Percentiles rank a stretch among this genome's conserved stretches.
phyloP scores from a whole-genome alignment of 2,888 invertebrate genomes.

The Caenorhabditis angaria region DNA sequence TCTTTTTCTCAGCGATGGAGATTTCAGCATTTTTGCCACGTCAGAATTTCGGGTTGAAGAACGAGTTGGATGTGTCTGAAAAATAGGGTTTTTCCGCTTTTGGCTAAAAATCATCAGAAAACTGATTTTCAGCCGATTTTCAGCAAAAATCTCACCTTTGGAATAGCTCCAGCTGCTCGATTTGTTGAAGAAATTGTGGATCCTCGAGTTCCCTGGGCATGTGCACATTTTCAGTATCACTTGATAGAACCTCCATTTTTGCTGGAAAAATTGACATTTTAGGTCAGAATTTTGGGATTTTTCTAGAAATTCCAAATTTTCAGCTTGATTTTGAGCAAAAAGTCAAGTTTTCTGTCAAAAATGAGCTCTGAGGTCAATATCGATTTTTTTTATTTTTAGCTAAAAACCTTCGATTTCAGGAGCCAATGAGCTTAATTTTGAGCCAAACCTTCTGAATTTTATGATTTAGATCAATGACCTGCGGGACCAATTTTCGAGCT shows the following conservation, averaged over 20 bases:
- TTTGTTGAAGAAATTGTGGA: conserved; percentile 6
- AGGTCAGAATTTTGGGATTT: neutral
- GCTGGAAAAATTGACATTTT: neutral
- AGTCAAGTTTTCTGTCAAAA: no score
- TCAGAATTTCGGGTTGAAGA: conserved; percentile 31
- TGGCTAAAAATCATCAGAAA: no score
- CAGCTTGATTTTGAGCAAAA: no score
- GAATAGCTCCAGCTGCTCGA: conserved; percentile 1
- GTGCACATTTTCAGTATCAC: conserved; percentile 34
- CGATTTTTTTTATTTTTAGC: no score
- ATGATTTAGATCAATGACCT: no score
- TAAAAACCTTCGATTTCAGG: no score
- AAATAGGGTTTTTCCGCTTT: no score
- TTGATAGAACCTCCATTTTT: conserved; percentile 19
- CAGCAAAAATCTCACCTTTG: conserved; percentile 11
- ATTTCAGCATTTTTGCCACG: conserved; percentile 19
- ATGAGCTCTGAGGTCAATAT: no score
- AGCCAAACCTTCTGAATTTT: no score
- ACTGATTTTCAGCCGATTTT: neutral
- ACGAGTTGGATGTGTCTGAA: conserved; percentile 26
- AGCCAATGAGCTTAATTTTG: no score
- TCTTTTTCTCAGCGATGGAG: conserved; percentile 24
- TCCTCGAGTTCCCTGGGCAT: neutral
- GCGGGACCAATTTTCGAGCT: no score
- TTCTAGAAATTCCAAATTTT: no score